Evolutionary conservation across 2,888 invertebrate species (phyloP), one percentile per base, ranked within the genome.

Genomic region (Cataglyphis altisquamis): DNA sequence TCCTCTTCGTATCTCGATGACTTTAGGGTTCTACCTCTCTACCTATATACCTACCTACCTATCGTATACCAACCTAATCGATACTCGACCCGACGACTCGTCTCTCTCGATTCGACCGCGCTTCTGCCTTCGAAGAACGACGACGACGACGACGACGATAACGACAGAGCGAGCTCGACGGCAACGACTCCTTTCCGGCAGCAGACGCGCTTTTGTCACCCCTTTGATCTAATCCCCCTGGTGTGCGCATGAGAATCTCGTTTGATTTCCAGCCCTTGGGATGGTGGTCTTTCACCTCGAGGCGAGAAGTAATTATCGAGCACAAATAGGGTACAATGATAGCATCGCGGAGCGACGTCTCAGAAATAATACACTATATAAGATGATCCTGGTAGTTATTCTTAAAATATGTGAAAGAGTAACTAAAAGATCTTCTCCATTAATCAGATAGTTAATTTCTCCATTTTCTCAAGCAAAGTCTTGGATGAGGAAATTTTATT

Each of bases 41-140:
- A 70, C 84, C 87, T 45, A 39, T 10, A 9, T 45, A 45, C 15
- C 5, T 45, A 48, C 48, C 68, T 75, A 73, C 87, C 89, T 88
- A 87, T 52, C 84, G 88, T 90, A 88, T 82, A 88, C 84, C 88
- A 86, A 90, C 88, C 90, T 89, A 89, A 90, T 90, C 90, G 90
- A 90, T 90, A 90, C 88, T 88, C 89, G 88, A 90, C 86, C 89
- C 86, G 86, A 75, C 84, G 88, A 81, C 89, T 87, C 86, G 84
- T 90, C 87, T 86, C 78, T 81, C 80, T 74, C 90, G 85, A 90
- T 90, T 90, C 90, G 84, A 90, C 84, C 60, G 72, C 74, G 57
- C 57, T 73, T 45, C 45, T 57, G n/a, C 55, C 41, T 78, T 57
- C 55, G 67, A 66, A 78, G 45, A 25, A 77, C 32, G 32, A 32